A percentile compares a stretch with the other conserved stretches of the same genome.
Conservation (phyloP, 1,140 invertebrate species). For the Diorhabda sublineata region DNA sequence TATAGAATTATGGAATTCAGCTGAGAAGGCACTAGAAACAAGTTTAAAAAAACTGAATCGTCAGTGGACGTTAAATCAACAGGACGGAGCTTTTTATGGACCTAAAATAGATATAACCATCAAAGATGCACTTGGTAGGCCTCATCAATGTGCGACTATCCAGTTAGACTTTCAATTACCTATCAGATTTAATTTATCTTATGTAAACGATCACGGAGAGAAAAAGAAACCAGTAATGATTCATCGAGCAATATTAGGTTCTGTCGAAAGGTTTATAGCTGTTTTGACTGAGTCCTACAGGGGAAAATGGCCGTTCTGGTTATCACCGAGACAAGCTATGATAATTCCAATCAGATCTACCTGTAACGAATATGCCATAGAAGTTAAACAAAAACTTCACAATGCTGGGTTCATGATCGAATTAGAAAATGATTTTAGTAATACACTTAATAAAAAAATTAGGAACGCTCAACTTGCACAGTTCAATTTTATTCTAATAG, state of each 20-base stretch:
- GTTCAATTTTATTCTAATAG: conserved; percentile 55
- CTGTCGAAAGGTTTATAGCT: conserved; percentile 97
- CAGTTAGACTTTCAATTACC: conserved; percentile 98
- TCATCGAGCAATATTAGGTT: conserved; percentile 95
- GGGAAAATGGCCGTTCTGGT: conserved; percentile 99
- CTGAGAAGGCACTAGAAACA: conserved; percentile 83
- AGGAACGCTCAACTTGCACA: conserved; percentile 68
- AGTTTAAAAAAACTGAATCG: conserved; percentile 82
- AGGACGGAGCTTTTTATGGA: conserved; percentile 98
- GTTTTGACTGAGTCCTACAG: conserved; percentile 95
- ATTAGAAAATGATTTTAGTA: conserved; percentile 82
- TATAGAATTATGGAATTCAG: conserved; percentile 81
- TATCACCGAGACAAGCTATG: conserved; percentile 91
- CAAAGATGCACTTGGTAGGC: conserved; percentile 83
- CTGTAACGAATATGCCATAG: conserved; percentile 80
- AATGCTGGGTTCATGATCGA: conserved; percentile 88
- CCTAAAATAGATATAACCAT: conserved; percentile 99
- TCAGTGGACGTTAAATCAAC: conserved; percentile 84
- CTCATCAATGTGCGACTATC: conserved; percentile 96
- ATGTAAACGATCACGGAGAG: conserved; percentile 78
- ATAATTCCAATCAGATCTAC: conserved; percentile 83
- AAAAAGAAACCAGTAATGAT: conserved; percentile 95
- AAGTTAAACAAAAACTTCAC: conserved; percentile 75
- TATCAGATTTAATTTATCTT: conserved; percentile 81
- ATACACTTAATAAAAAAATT: conserved; percentile 98